Base-by-base conservation (phyloP, 2,888 invertebrate genomes). In the Zygogramma bicolorata region DNA sequence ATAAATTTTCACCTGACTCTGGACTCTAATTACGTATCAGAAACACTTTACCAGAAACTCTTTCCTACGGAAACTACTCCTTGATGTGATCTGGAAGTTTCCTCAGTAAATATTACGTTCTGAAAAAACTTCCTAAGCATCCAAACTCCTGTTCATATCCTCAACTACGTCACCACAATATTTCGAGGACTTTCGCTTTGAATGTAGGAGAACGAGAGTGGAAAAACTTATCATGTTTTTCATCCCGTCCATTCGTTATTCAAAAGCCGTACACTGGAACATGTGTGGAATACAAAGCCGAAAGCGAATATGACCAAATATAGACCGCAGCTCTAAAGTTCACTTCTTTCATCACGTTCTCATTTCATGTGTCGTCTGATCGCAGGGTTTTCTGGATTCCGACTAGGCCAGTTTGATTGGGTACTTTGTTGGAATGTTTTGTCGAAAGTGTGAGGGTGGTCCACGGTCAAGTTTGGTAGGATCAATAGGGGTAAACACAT, bases 241-340 rank as follows among this genome's bases (percentile, higher is more conserved):
- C 79, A 81, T 80, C 77, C 77, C 57, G 73, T 75, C 76, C 79
- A 81, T 81, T 81, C 78, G 68, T 81, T 79, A 82, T 82, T 82
- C 82, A 82, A 79, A 82, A 77, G 74, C 79, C 80, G 80, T 81
- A 79, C 80, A 74, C 68, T 76, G 74, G 79, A 75, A 81, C 79
- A 81, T 79, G 80, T 79, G 79, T 77, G 76, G 81, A 80, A 81
- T 81, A 80, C 75, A 76, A 76, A 76, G 75, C 73, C 13, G 73
- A 74, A 75, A 77, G 75, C 75, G 77, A 81, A 81, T 81, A 82
- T 81, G 80, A 79, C 82, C 81, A 81, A 80, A 80, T 81, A 81
- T 80, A 80, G 80, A 79, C 77, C 78, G 74, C 76, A 70, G 74
- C 74, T 75, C 65, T 78, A 77, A 77, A 46, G 46, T 46, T 46